Percentiles rank a stretch among this genome's conserved stretches.
These are phyloP conservation scores for Paratilapia polleni DNA, from an alignment of 2,113 vertebrate species.

Conservation along the genomic window DNA sequence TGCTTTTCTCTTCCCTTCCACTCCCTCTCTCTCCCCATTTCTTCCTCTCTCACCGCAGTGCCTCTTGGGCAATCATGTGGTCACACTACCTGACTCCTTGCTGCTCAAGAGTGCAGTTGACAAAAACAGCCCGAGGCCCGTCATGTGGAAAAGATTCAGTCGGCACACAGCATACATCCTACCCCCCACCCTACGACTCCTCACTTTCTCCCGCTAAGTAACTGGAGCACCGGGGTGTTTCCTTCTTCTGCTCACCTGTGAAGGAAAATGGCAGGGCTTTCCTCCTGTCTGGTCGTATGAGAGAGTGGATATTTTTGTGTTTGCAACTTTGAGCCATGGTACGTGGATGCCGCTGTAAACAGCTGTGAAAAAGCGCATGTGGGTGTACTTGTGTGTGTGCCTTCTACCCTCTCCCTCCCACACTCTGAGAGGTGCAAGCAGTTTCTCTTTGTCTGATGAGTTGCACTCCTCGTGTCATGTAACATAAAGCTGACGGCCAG, in stretches of 20 bases:
- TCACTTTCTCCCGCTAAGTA: slow-evolving; percentile 69
- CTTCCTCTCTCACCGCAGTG: slow-evolving; percentile 66
- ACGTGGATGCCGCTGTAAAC: slow-evolving; percentile 48
- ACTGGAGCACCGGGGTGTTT: slow-evolving; percentile 69
- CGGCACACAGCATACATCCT: slow-evolving; percentile 69
- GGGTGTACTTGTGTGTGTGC: slow-evolving; percentile 15
- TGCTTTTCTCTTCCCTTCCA: too few species aligned
- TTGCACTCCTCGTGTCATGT: slow-evolving; percentile 84
- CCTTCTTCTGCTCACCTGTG: slow-evolving; percentile 75
- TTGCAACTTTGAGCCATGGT: slow-evolving; percentile 45
- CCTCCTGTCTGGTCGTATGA: slow-evolving; percentile 23
- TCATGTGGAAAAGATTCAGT: slow-evolving; percentile 85
- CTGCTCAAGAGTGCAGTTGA: slow-evolving; percentile 82
- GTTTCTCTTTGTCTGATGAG: slow-evolving; percentile 75
- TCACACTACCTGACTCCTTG: slow-evolving; percentile 83
- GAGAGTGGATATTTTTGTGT: slow-evolving; percentile 41
- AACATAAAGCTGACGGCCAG: slow-evolving; percentile 83
- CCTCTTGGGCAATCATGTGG: slow-evolving; percentile 83
- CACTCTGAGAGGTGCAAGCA: slow-evolving; percentile 45
- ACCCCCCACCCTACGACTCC: slow-evolving; percentile 42
- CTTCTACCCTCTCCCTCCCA: background rate
- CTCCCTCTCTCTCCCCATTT: background rate
- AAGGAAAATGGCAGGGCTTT: slow-evolving; percentile 55
- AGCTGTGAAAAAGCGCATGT: slow-evolving; percentile 6
- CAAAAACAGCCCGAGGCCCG: slow-evolving; percentile 83